These are phyloP conservation scores for Margarornis squamiger DNA, from an alignment of 2,797 vertebrate species.

Conservation along the genomic window DNA sequence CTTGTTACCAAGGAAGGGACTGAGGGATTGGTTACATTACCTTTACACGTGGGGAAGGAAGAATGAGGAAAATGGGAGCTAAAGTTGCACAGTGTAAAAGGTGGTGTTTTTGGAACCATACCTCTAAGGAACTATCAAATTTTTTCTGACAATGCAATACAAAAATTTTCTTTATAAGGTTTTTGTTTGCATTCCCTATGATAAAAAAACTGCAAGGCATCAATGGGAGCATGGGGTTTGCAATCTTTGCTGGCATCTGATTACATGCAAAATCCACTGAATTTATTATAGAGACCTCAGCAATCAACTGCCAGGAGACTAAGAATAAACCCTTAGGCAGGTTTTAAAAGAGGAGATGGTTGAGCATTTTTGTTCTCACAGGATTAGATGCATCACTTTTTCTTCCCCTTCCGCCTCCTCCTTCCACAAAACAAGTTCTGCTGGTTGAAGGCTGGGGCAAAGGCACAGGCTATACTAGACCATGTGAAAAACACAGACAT, in stretches of 20 bases:
- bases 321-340: neutral
- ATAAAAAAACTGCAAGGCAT: neutral
- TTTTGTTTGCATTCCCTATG: neutral
- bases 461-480: neutral
- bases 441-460: neutral
- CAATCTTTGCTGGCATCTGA: neutral
- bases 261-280: neutral
- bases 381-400: neutral
- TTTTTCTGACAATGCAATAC: neutral
- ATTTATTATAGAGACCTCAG: neutral
- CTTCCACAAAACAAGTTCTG: neutral
- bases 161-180: neutral
- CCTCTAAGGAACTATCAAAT: neutral
- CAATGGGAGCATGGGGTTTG: neutral
- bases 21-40: neutral
- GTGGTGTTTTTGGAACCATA: neutral
- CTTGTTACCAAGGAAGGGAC: neutral
- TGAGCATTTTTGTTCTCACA: neutral
- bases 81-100: neutral
- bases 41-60: neutral
- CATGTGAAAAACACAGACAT: fast-evolving
- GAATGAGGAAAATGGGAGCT: neutral
- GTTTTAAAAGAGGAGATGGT: neutral
- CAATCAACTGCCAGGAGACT: neutral
- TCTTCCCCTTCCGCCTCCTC: neutral